phyloP scores from a whole-genome alignment of 2,797 vertebrate genomes.

The Tadarida brasiliensis region DNA sequence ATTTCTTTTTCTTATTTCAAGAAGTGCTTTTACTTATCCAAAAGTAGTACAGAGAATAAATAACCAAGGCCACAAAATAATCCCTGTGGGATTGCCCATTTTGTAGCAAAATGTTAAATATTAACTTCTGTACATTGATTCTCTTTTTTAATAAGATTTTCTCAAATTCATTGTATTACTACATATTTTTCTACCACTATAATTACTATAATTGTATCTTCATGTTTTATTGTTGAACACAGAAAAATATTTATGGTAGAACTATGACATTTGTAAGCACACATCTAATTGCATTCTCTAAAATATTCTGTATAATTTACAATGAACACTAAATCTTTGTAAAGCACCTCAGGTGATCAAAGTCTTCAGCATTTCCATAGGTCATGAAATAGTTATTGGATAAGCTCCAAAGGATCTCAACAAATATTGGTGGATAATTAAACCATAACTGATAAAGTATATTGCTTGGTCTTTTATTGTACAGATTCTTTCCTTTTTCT shows the following conservation, averaged over 20 bases:
- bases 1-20: constrained; percentile 40
- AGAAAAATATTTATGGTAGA: not conserved
- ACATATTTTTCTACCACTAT: not conserved
- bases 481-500: not conserved
- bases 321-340: not conserved
- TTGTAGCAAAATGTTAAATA: constrained; percentile 21
- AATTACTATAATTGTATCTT: constrained; percentile 2
- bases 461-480: constrained; percentile 1
- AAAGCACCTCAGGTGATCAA: constrained; percentile 29
- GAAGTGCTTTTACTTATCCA: not conserved
- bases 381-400: not conserved
- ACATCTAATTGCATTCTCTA: not conserved
- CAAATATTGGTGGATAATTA: constrained; percentile 16
- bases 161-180: not conserved
- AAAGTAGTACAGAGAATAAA: not conserved
- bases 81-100: not conserved
- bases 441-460: not conserved
- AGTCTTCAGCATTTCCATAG: constrained; percentile 22
- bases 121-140: not conserved
- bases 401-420: not conserved
- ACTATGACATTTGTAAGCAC: not conserved
- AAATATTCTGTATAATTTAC: not conserved
- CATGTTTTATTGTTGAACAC: not conserved
- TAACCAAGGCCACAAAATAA: not conserved
- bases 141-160: not conserved